Evolutionary conservation across 1,140 invertebrate species (phyloP), one percentile per base, ranked within the genome.

Genomic region (Pteromalus puparum): DNA sequence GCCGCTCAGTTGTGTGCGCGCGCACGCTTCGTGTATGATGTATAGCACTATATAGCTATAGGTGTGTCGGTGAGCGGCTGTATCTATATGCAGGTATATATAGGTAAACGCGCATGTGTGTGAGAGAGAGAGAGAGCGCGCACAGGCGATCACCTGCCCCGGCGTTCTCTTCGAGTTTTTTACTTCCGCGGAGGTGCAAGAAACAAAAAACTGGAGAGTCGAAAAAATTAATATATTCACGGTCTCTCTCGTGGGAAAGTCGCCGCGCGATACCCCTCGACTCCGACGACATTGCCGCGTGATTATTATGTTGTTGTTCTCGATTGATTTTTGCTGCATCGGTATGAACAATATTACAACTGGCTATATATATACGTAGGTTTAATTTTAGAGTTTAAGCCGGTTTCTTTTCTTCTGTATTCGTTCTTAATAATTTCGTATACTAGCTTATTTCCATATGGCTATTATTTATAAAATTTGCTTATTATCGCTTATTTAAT

Each of bases 171-270:
- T 70, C 79, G 38, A 81, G 80, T 85, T 85, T 85, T 85, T 85
- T 85, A 85, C 80, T 78, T 85, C 80, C 84, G 84, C 84, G 84
- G 79, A 85, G 84, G 80, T 85, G 84, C 84, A 82, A 13, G 73
- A n/a, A 26, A 65, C 79, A 85, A 82, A 85, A 82, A 85, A 85
- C 18, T 10, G n/a, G 48, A 7, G 79, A 85, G 80, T 82, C 79
- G 84, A 85, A 85, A 85, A 85, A 85, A 82, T 85, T 85, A 82
- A 82, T 85, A 85, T 85, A 85, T 85, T 85, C 84, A 85, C 84
- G 26, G 82, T 82, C 70, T 80, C 65, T 70, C 84, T 85, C 84
- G 84, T 85, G 84, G 84, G 84, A 85, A 85, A 82, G 84, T 30
- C 73, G 34, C 53, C 53, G 46, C 75, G n/a, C 34, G 48, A 53